A percentile compares a stretch with the other conserved stretches of the same genome.
Conservation (phyloP, 35 echinoderm and acorn worm species). For the Acanthaster planci region DNA sequence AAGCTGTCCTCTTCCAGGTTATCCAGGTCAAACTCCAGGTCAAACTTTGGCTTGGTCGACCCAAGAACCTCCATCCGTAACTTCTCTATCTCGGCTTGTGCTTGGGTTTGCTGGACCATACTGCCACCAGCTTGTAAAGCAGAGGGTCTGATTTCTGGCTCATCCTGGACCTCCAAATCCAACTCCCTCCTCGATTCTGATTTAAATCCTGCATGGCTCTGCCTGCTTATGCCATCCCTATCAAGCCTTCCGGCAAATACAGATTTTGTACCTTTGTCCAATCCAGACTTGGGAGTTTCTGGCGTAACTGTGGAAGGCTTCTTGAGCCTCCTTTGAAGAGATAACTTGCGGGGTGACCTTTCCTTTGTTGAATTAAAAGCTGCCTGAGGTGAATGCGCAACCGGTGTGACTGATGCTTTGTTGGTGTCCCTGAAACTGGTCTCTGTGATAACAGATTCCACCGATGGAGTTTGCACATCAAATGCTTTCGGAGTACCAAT, state of each 20-base stretch:
- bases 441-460: not conserved
- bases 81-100: not conserved
- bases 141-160: not conserved
- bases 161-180: slow-evolving; percentile 6
- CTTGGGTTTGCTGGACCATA: not conserved
- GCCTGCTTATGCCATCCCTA: not conserved
- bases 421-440: not conserved
- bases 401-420: not conserved
- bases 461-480: not conserved
- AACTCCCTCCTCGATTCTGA: not conserved
- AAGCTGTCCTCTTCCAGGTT: slow-evolving; percentile 67
- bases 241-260: not conserved
- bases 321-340: not conserved
- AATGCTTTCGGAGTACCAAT: not conserved
- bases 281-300: slow-evolving; percentile 7
- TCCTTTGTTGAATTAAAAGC: not conserved
- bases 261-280: not conserved
- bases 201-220: not conserved
- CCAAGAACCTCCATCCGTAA: slow-evolving; percentile 13
- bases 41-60: slow-evolving; percentile 69
- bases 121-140: not conserved
- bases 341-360: not conserved
- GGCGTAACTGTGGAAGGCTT: not conserved
- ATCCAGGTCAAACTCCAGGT: slow-evolving; percentile 88
- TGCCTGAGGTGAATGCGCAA: not conserved